A percentile compares a stretch with the other conserved stretches of the same genome.
phyloP scores from a whole-genome alignment of 2,113 vertebrate genomes.

The Columbina picui region DNA sequence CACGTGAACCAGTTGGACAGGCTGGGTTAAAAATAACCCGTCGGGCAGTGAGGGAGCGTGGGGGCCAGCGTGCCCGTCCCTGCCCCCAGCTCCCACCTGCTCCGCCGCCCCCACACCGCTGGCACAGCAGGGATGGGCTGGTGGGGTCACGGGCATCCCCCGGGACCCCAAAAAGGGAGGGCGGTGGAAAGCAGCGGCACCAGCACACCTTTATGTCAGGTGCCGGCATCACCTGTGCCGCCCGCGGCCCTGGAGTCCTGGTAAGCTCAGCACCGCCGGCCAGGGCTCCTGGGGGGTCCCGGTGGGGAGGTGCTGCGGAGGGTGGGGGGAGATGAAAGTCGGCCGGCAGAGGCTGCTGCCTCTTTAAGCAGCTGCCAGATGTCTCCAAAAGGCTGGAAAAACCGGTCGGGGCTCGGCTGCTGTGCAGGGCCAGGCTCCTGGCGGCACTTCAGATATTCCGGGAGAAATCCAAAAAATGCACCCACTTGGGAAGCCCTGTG shows the following conservation, averaged over 20 bases:
- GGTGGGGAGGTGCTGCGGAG: not conserved
- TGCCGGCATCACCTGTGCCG: not conserved
- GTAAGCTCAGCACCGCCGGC: accelerated
- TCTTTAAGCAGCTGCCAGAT: slow-evolving; percentile 74
- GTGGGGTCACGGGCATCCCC: not conserved
- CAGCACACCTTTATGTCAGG: not conserved
- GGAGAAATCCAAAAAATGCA: slow-evolving; percentile 73
- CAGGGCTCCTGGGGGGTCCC: not conserved
- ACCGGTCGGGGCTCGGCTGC: slow-evolving; percentile 60
- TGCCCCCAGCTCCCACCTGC: slow-evolving; percentile 41
- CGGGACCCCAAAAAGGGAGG: not conserved
- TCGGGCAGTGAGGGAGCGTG: not conserved
- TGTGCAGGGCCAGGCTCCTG: slow-evolving; percentile 54
- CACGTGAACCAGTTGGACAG: slow-evolving; percentile 73
- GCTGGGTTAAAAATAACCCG: slow-evolving; percentile 71
- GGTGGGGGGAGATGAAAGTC: slow-evolving; percentile 26
- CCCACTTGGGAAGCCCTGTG: slow-evolving; percentile 31
- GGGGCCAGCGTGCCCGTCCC: not conserved
- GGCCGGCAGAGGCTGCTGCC: not conserved
- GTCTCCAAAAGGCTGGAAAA: slow-evolving; percentile 72
- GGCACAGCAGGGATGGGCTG: not conserved
- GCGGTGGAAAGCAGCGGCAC: not conserved
- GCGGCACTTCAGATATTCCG: slow-evolving; percentile 70
- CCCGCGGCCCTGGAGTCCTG: not conserved
- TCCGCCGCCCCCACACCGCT: not conserved